phyloP scores from a whole-genome alignment of 2,888 invertebrate species.

The Polyploca ridens region DNA sequence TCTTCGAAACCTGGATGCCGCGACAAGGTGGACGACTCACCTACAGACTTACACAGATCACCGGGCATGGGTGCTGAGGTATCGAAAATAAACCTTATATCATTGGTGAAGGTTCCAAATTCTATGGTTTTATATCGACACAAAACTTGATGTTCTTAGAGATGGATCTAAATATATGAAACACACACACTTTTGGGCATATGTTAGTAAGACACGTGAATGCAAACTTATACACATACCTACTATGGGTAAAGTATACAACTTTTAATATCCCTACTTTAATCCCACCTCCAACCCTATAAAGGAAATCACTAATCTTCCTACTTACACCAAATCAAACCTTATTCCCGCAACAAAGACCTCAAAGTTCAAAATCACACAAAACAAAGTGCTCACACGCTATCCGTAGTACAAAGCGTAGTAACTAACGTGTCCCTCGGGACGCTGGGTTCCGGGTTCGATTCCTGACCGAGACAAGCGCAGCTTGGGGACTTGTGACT shows the following conservation, averaged over 20 bases:
- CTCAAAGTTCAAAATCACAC: not conserved
- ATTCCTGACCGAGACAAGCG: constrained; percentile 44
- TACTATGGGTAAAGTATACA: not conserved
- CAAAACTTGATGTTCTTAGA: too few relatives aligned
- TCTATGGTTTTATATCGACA: too few relatives aligned
- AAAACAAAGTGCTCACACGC: not conserved
- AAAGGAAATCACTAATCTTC: constrained; percentile 5
- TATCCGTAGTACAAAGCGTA: constrained; percentile 13
- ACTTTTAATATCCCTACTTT: not conserved
- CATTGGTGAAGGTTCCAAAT: too few relatives aligned
- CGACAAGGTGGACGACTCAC: too few relatives aligned
- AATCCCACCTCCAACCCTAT: not conserved
- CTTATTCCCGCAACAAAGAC: not conserved
- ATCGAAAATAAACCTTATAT: too few relatives aligned
- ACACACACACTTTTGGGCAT: not conserved
- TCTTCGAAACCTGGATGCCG: too few relatives aligned
- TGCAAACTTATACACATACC: too few relatives aligned
- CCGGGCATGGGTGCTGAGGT: too few relatives aligned
- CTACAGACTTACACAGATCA: too few relatives aligned
- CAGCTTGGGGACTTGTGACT: constrained; percentile 40
- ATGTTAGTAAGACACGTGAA: not conserved
- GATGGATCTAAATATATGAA: too few relatives aligned
- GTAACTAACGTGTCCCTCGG: constrained; percentile 37
- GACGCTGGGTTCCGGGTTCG: constrained; percentile 43
- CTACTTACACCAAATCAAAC: not conserved